phyloP scores from a whole-genome alignment of 2,888 invertebrate species.

The Melanargia galathea region DNA sequence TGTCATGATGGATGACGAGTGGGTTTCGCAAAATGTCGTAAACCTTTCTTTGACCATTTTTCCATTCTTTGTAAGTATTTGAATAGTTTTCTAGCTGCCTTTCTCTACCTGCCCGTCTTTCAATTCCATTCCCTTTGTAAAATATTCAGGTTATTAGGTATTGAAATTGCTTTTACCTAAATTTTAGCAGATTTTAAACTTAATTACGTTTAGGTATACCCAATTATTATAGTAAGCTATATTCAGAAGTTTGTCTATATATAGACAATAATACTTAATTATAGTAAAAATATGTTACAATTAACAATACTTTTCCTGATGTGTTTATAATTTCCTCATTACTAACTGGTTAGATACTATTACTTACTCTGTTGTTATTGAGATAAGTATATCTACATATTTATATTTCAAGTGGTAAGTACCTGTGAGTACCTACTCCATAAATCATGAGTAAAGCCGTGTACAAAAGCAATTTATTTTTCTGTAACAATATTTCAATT shows the following conservation, averaged over 20 bases:
- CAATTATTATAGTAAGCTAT: too few relatives aligned
- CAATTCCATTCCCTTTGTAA: not conserved
- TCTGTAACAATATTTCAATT: not conserved
- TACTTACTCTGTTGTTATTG: too few relatives aligned
- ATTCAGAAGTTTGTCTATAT: too few relatives aligned
- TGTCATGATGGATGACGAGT: slow-evolving; percentile 29
- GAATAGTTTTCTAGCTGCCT: slow-evolving; percentile 11
- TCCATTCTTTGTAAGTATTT: slow-evolving; percentile 14
- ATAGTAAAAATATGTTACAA: too few relatives aligned
- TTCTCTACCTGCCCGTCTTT: slow-evolving; percentile 3
- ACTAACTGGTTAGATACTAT: too few relatives aligned
- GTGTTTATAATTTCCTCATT: too few relatives aligned
- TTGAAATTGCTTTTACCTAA: not conserved
- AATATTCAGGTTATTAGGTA: not conserved
- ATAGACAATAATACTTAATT: too few relatives aligned
- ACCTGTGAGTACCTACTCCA: not conserved
- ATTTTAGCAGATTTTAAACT: not conserved
- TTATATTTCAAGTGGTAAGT: too few relatives aligned
- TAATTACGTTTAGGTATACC: not conserved
- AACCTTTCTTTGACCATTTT: slow-evolving; percentile 19
- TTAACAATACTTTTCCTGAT: too few relatives aligned
- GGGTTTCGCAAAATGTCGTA: slow-evolving; percentile 20
- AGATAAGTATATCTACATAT: too few relatives aligned
- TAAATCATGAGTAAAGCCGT: not conserved
- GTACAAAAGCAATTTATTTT: not conserved